Percentiles rank a stretch among this genome's conserved stretches.
Evolutionary conservation across 2,113 vertebrate species (phyloP).

Genomic region (Nannobrachium achirus): DNA sequence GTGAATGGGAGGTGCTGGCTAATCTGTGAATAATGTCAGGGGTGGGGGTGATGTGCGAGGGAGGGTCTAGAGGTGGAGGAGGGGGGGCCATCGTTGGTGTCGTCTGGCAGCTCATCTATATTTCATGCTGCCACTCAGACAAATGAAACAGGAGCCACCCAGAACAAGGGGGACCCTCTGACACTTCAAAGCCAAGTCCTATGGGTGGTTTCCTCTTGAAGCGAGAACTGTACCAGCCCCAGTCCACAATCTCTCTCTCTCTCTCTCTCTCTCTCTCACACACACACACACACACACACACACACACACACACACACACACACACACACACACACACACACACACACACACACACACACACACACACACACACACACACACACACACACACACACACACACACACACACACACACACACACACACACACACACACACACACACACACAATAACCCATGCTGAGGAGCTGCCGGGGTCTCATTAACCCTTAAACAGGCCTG

Average conservation of each 20-base stretch:
- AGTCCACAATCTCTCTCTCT: slow-evolving; percentile 68
- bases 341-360: no score
- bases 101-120: slow-evolving; percentile 99
- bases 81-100: slow-evolving; percentile 62
- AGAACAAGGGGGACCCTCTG: slow-evolving; percentile 99
- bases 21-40: slow-evolving; percentile 98
- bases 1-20: slow-evolving; percentile 76
- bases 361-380: no score
- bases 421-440: not conserved
- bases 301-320: no score
- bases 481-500: slow-evolving; percentile 99
- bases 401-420: slow-evolving; percentile 37
- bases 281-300: slow-evolving; percentile 21
- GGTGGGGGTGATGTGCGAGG: slow-evolving; percentile 66
- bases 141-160: slow-evolving; percentile 99
- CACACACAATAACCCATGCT: slow-evolving; percentile 79
- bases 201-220: slow-evolving; percentile 99
- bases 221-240: slow-evolving; percentile 84
- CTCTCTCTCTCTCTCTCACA: no score
- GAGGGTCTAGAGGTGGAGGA: slow-evolving; percentile 40
- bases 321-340: no score
- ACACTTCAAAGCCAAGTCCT: slow-evolving; percentile 99
- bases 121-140: slow-evolving; percentile 99
- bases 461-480: slow-evolving; percentile 98
- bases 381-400: no score